These are phyloP conservation scores for Sceloporus undulatus DNA, from an alignment of 2,113 vertebrate species.

Conservation along the genomic window DNA sequence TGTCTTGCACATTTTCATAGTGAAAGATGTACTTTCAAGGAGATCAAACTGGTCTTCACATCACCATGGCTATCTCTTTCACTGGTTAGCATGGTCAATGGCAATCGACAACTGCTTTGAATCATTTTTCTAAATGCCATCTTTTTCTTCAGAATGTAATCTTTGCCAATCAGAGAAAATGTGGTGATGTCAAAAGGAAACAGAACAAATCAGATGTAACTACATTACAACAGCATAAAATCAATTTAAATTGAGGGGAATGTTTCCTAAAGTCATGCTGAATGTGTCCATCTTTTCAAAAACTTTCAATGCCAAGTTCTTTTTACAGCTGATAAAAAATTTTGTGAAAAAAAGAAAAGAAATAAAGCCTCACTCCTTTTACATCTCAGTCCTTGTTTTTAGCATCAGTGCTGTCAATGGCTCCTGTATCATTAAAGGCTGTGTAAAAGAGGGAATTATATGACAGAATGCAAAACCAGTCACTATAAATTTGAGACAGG, in stretches of 20 bases:
- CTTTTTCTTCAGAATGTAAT: neutral
- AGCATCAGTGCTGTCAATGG: neutral
- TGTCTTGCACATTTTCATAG: neutral
- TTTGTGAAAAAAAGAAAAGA: slow-evolving; percentile 2
- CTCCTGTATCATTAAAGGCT: no score
- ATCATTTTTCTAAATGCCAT: neutral
- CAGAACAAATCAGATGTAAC: neutral
- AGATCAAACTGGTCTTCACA: neutral
- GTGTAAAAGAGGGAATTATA: neutral
- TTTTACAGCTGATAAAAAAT: neutral
- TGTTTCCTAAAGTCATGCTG: neutral
- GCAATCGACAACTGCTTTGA: neutral
- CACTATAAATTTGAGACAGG: no score
- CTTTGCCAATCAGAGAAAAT: neutral
- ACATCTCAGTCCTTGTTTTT: neutral
- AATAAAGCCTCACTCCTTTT: neutral
- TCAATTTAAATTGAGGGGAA: neutral
- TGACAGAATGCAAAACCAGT: neutral
- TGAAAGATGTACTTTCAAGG: neutral
- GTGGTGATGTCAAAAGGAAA: neutral
- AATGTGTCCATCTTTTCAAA: neutral
- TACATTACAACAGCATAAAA: neutral
- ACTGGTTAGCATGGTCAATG: neutral
- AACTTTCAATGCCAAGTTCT: no score
- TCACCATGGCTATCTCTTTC: neutral